Evolutionary conservation across 1,140 invertebrate species (phyloP).

Genomic region (Ephestia elutella): DNA sequence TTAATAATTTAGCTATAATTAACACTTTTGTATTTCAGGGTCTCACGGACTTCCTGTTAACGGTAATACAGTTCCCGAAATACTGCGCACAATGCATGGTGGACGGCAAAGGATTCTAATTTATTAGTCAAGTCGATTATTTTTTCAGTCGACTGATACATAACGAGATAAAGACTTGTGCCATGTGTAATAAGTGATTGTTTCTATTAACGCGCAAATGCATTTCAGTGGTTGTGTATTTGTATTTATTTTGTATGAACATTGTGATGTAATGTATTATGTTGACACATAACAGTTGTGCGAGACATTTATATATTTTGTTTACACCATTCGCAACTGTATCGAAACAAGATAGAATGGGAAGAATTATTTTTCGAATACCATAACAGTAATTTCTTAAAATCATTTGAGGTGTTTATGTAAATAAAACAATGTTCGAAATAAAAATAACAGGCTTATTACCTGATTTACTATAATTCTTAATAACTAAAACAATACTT

Average conservation of each 20-base stretch:
- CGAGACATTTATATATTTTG: neutral
- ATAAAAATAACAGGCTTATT: neutral
- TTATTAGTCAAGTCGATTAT: conserved; percentile 11
- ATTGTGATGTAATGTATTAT: neutral
- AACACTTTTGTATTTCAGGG: conserved; percentile 69
- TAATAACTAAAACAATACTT: neutral
- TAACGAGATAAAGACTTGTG: neutral
- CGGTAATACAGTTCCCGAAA: conserved; percentile 81
- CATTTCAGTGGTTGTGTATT: neutral
- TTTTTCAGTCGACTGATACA: neutral
- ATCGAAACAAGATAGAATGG: conserved; percentile 25
- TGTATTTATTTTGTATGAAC: conserved; percentile 1
- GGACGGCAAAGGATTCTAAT: conserved; percentile 69
- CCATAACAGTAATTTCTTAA: too few relatives aligned
- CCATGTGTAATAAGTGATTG: conserved; percentile 2
- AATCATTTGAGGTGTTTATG: neutral
- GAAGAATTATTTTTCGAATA: too few relatives aligned
- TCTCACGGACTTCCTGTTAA: conserved; percentile 79
- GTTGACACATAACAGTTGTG: neutral
- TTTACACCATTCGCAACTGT: too few relatives aligned
- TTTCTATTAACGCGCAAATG: conserved; percentile 7
- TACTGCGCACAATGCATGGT: conserved; percentile 80
- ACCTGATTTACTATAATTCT: neutral
- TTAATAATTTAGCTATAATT: neutral
- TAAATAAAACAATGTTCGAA: neutral